These are phyloP conservation scores for Caenorhabditis afra DNA, from an alignment of 2,888 invertebrate genomes.

Conservation along the genomic window DNA sequence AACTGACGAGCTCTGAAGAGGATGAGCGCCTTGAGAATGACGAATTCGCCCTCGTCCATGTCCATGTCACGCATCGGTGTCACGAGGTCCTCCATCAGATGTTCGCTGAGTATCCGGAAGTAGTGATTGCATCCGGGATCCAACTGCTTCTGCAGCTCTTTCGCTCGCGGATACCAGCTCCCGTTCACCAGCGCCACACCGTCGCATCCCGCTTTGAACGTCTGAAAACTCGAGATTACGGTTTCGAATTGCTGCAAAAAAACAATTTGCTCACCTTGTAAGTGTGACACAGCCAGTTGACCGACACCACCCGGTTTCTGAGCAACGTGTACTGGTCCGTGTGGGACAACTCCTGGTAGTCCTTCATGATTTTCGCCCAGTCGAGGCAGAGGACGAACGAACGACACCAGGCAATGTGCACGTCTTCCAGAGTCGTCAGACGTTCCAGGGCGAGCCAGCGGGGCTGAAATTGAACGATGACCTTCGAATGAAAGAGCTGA, in stretches of 20 bases:
- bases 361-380: slow-evolving; percentile 69
- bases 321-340: slow-evolving; percentile 70
- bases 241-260: too few relatives aligned
- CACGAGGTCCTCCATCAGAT: slow-evolving; percentile 73
- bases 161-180: slow-evolving; percentile 71
- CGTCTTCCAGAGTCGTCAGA: slow-evolving; percentile 72
- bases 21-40: slow-evolving; percentile 71
- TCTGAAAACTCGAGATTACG: slow-evolving; percentile 42
- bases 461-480: slow-evolving; percentile 69
- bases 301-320: slow-evolving; percentile 72
- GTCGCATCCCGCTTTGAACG: slow-evolving; percentile 69
- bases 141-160: slow-evolving; percentile 69
- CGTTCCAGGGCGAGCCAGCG: slow-evolving; percentile 72
- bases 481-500: too few relatives aligned
- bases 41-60: slow-evolving; percentile 75
- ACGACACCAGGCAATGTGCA: slow-evolving; percentile 74
- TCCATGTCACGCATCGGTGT: slow-evolving; percentile 74
- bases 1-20: slow-evolving; percentile 70
- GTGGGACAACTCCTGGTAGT: slow-evolving; percentile 68
- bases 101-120: slow-evolving; percentile 70
- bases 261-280: slow-evolving; percentile 70
- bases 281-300: slow-evolving; percentile 75
- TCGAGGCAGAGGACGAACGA: slow-evolving; percentile 74
- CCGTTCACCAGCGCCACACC: slow-evolving; percentile 76
- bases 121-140: slow-evolving; percentile 75